Evolutionary conservation across 2,113 vertebrate genomes (phyloP).

Genomic region (Apteryx owenii): DNA sequence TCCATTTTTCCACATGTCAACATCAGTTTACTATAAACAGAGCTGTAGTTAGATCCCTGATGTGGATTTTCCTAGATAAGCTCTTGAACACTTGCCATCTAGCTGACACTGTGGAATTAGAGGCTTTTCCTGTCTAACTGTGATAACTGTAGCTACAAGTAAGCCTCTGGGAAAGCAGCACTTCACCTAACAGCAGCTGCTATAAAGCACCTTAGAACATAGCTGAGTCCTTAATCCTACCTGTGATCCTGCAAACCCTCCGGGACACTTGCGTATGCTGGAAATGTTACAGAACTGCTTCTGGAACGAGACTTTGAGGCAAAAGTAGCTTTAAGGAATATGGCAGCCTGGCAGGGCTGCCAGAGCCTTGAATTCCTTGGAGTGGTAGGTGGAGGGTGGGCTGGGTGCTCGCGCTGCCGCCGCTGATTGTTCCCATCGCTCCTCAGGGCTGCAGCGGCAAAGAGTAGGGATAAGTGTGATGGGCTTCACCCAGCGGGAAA

Average conservation of each 20-base stretch:
- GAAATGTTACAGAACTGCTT: background rate
- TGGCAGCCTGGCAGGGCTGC: background rate
- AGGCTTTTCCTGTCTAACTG: background rate
- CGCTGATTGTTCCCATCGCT: background rate
- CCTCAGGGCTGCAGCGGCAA: background rate
- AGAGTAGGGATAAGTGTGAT: background rate
- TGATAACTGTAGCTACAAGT: background rate
- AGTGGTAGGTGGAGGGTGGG: background rate
- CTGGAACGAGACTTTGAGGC: background rate
- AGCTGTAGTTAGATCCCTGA: background rate
- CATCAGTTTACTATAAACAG: background rate
- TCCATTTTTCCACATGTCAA: background rate
- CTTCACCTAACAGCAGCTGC: background rate
- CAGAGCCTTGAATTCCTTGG: background rate
- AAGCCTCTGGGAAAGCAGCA: background rate
- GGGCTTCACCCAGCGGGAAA: background rate
- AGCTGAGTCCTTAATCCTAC: background rate
- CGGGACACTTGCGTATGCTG: background rate
- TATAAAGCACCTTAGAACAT: background rate
- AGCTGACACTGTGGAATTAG: background rate
- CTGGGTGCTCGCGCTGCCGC: background rate
- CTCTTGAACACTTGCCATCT: background rate
- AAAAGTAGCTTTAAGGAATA: background rate
- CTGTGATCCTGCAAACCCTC: background rate
- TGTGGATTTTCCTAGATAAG: background rate